A percentile compares a stretch with the other conserved stretches of the same genome.
These are phyloP conservation scores for Riparia riparia DNA, from an alignment of 2,113 vertebrate species.

Conservation along the genomic window DNA sequence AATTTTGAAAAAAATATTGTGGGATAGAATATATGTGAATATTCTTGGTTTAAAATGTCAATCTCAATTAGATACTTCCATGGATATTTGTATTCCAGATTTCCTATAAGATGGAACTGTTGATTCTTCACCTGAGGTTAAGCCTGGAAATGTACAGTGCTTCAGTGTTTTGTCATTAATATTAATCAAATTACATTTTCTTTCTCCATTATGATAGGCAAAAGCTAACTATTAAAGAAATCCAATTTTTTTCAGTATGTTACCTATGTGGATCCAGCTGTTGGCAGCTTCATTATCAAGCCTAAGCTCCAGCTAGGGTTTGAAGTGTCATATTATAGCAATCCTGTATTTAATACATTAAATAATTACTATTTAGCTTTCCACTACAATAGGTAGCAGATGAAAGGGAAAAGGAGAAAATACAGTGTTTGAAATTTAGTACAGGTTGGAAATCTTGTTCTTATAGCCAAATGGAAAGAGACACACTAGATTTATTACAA, in stretches of 20 bases:
- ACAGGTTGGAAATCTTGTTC: not conserved
- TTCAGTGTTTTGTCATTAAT: not conserved
- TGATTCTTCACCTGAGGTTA: not conserved
- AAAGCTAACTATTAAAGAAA: slow-evolving; percentile 82
- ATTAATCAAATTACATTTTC: not conserved
- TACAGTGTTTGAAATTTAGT: not conserved
- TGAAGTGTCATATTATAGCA: not conserved
- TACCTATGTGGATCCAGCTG: slow-evolving; percentile 83
- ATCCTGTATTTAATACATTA: not conserved
- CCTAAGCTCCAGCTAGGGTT: slow-evolving; percentile 82
- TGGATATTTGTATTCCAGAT: not conserved
- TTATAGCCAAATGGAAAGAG: not conserved
- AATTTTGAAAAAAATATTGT: not conserved
- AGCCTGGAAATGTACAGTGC: not conserved
- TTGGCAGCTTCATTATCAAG: slow-evolving; percentile 83
- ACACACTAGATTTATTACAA: not conserved
- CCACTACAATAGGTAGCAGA: not conserved
- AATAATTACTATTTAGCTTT: not conserved
- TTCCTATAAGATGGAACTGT: not conserved
- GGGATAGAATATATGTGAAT: not conserved
- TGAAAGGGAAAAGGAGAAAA: not conserved
- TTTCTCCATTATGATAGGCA: slow-evolving; percentile 80
- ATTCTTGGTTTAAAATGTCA: not conserved
- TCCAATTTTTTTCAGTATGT: slow-evolving; percentile 82
- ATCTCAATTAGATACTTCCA: not conserved